phyloP scores from a whole-genome alignment of 2,797 vertebrate genomes.

The Premnoplex brunnescens region DNA sequence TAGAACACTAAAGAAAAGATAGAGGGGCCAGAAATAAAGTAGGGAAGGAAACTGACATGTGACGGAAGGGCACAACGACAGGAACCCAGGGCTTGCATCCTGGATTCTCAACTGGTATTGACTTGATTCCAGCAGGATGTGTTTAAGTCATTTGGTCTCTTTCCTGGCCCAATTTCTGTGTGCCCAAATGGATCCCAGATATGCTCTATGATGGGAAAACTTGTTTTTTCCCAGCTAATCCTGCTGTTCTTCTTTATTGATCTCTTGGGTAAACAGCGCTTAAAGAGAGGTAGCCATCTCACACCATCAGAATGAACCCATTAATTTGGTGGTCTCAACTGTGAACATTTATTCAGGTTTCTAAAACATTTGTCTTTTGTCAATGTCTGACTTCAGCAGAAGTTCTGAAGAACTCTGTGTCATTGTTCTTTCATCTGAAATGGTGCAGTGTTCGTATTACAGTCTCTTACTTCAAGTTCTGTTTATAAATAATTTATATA shows the following conservation, averaged over 20 bases:
- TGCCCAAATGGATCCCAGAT: not conserved
- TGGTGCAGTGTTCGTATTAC: not conserved
- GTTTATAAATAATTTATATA: conserved; percentile 64
- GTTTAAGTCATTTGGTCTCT: not conserved
- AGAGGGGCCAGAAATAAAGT: not conserved
- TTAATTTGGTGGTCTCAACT: not conserved
- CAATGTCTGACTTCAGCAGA: not conserved
- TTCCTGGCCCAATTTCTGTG: not conserved
- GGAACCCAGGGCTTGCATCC: conserved; percentile 46
- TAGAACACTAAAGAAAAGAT: not conserved
- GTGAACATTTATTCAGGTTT: not conserved
- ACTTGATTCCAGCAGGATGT: conserved; percentile 11
- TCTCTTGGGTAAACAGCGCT: not conserved
- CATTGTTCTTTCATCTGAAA: not conserved
- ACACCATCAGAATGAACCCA: not conserved
- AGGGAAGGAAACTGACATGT: conserved; percentile 38
- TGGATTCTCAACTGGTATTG: not conserved
- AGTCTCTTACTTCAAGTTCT: not conserved
- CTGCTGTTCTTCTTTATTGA: not conserved
- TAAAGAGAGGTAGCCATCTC: not conserved
- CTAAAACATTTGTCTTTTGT: not conserved
- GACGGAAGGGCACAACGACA: conserved; percentile 28
- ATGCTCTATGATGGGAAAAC: not conserved
- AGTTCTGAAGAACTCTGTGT: not conserved
- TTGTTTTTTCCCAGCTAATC: not conserved